These are phyloP conservation scores for Puma concolor DNA, from an alignment of 2,113 vertebrate species.

Conservation along the genomic window DNA sequence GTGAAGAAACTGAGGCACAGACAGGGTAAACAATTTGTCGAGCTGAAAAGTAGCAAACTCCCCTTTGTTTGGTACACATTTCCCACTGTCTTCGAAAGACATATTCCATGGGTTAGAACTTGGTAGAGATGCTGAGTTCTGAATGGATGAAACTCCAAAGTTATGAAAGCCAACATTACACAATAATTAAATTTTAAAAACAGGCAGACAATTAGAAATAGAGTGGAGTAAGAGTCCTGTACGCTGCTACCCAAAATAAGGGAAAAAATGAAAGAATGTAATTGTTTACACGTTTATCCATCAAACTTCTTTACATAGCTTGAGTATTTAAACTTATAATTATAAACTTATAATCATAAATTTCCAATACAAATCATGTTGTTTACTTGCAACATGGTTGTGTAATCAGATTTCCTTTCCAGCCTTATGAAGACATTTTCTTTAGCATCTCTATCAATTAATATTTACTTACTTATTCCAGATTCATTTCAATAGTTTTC, in stretches of 20 bases:
- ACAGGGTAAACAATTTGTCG: neutral
- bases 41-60: neutral
- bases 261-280: neutral
- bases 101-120: neutral
- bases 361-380: neutral
- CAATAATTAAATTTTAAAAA: neutral
- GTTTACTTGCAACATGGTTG: neutral
- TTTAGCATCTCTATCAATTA: neutral
- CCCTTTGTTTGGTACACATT: neutral
- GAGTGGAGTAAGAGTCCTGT: neutral
- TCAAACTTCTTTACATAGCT: neutral
- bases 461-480: neutral
- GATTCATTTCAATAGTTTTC: neutral
- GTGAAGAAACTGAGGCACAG: constrained; percentile 35
- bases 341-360: neutral
- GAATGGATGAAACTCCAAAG: neutral
- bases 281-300: neutral
- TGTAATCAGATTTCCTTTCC: neutral
- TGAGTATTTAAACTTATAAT: neutral
- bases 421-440: neutral
- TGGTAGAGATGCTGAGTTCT: neutral
- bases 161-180: constrained; percentile 15
- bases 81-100: neutral
- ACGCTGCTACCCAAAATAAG: neutral
- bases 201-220: neutral